Evolutionary conservation across 2,888 invertebrate genomes (phyloP).

Genomic region (Nineta flava): DNA sequence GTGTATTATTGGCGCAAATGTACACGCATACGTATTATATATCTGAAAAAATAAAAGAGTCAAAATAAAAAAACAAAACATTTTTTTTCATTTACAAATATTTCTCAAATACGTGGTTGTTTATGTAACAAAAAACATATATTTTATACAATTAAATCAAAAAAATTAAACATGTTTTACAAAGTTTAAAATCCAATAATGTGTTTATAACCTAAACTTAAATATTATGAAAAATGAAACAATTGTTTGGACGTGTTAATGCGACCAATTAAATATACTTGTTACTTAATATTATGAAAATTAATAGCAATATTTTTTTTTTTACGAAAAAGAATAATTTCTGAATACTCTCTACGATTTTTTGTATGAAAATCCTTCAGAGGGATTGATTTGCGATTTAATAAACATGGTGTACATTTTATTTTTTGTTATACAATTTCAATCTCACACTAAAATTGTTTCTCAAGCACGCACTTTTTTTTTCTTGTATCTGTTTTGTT

Average conservation of each 20-base stretch:
- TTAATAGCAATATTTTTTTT: background rate
- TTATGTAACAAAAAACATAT: background rate
- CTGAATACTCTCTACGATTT: too few relatives aligned
- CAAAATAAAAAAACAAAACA: background rate
- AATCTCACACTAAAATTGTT: background rate
- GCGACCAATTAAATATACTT: too few relatives aligned
- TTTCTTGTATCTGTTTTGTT: background rate
- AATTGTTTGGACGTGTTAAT: background rate
- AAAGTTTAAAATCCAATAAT: background rate
- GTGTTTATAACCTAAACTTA: background rate
- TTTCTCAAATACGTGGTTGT: background rate
- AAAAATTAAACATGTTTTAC: background rate
- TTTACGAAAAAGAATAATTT: background rate
- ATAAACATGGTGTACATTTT: too few relatives aligned
- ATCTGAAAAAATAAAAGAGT: background rate
- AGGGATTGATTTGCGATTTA: background rate
- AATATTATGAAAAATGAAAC: background rate
- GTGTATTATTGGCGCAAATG: too few relatives aligned
- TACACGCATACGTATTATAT: background rate
- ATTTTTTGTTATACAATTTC: background rate
- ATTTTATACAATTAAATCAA: conserved; percentile 1
- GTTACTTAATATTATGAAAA: background rate
- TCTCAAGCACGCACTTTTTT: background rate
- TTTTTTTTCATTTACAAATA: too few relatives aligned
- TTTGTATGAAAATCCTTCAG: too few relatives aligned